Evolutionary conservation across 2,888 invertebrate species (phyloP), one percentile per base, ranked within the genome.

Genomic region (Pachymerium ferrugineum): DNA sequence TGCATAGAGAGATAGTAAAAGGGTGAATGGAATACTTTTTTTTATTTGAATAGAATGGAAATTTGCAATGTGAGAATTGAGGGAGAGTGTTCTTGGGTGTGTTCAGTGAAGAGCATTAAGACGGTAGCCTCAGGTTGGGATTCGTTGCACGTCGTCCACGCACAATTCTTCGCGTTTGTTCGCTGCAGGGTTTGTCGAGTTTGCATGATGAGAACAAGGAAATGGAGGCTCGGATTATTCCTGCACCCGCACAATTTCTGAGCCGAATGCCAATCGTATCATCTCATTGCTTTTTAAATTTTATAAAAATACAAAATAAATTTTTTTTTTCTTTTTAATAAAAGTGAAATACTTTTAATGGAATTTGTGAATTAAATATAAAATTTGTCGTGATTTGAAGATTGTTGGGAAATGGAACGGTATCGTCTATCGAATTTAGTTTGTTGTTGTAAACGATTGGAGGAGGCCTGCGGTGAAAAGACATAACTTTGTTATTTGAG

Each of bases 91-190:
- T 54, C 54, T 54, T 54, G 54, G 22, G 22, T 25, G 6, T 12
- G 54, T 22, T 54, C 54, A 22, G 14, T 5, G 54, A 54, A 19
- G 25, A 54, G 54, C 14, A 54, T 54, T 54, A 54, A 54, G 54
- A 22, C 54, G 54, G 22, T 54, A n/a, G 54, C 14, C 6, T 19
- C 19, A 19, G 10, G 54, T 54, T 14, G 54, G 54, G 25, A 54
- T 54, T 54, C 54, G 54, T 54, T 54, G 54, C 54, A 54, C 54
- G 54, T 54, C 54, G 54, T 54, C 54, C 54, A 54, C 54, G 54
- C 54, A 54, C 54, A 54, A 54, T 54, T 54, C 54, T 54, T 54
- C 54, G 54, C 54, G 54, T 54, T 54, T 54, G 54, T 54, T 54
- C 54, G 54, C 54, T 54, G 54, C 54, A 54, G 54, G 54, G 54